These are phyloP conservation scores for Gopherus flavomarginatus DNA, from an alignment of 2,113 vertebrate genomes.

Conservation along the genomic window DNA sequence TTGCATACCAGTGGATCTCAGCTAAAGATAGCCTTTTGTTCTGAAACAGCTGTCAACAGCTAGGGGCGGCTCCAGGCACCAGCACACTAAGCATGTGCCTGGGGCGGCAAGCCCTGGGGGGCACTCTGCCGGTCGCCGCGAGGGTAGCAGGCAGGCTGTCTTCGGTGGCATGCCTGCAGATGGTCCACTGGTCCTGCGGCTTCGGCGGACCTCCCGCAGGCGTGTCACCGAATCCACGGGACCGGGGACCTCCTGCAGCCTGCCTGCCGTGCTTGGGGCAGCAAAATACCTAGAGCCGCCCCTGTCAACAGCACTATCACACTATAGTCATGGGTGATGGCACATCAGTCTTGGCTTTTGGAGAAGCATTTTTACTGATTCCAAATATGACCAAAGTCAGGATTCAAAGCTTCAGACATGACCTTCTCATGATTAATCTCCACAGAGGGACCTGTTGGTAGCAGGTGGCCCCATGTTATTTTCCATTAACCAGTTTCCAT, in stretches of 20 bases:
- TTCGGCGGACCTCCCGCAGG: no score
- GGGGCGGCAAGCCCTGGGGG: no score
- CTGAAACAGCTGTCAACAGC: neutral
- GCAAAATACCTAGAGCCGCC: no score
- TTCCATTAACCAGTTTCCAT: constrained; percentile 18
- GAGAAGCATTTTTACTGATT: neutral
- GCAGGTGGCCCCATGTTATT: constrained; percentile 4
- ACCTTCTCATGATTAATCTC: constrained; percentile 10
- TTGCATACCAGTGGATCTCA: neutral
- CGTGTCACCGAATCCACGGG: no score
- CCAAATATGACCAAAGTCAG: neutral
- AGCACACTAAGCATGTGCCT: no score
- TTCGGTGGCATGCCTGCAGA: no score
- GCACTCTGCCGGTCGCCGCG: no score
- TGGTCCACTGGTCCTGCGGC: no score
- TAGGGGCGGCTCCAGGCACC: no score
- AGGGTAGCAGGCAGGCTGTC: no score
- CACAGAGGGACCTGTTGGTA: neutral
- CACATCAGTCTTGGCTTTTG: neutral
- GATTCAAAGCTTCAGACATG: neutral
- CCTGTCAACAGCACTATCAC: neutral
- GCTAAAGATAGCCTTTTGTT: neutral
- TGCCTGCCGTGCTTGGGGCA: no score
- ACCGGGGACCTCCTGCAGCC: no score
- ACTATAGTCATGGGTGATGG: neutral